Evolutionary conservation across 2,113 vertebrate species (phyloP), one percentile per base, ranked within the genome.

Genomic region (Trachemys scripta): DNA sequence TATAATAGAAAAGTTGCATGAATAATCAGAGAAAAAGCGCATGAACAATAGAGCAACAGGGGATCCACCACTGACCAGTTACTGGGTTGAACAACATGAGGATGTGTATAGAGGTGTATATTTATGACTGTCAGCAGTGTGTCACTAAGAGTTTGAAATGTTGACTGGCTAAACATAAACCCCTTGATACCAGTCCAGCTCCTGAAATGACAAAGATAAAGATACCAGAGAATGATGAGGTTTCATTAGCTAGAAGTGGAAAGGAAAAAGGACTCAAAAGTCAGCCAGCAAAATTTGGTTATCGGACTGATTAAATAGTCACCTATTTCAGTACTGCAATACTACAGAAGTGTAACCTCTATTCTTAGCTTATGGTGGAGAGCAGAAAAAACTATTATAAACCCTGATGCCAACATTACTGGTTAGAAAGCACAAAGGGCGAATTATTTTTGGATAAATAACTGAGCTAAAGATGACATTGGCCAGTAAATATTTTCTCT

Each of bases 1-100:
- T 87, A 69, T 82, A 94, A 96, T 81, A 91, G 94, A 94, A 94
- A 96, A 94, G 85, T 25, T 95, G 84, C 91, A 90, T 81, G 89
- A 94, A 92, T 94, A 94, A 88, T 72, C 75, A 85, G 84, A 84
- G 93, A 82, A 90, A 69, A n/a, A 14, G 65, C 17, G 6, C 94
- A 88, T 79, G 92, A 93, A 92, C 91, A 94, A 85, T 72, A 82
- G 88, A 84, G 93, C 76, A 88, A 85, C 65, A 62, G 86, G 92
- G 82, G 88, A 57, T 24, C n/a, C 91, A 92, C 2, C 51, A 22
- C 51, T 16, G 57, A 91, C 87, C 85, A 91, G 82, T 35, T 53
- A 17, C 38, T 31, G 47, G 22, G 79, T 84, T 94, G 57, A 72
- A 72, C 53, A 86, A 85, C 90, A 90, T 25, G 1, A 59, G 42